Percentiles rank a stretch among this genome's conserved stretches.
Conservation (phyloP, 1,140 invertebrate species). For the Bombus affinis region DNA sequence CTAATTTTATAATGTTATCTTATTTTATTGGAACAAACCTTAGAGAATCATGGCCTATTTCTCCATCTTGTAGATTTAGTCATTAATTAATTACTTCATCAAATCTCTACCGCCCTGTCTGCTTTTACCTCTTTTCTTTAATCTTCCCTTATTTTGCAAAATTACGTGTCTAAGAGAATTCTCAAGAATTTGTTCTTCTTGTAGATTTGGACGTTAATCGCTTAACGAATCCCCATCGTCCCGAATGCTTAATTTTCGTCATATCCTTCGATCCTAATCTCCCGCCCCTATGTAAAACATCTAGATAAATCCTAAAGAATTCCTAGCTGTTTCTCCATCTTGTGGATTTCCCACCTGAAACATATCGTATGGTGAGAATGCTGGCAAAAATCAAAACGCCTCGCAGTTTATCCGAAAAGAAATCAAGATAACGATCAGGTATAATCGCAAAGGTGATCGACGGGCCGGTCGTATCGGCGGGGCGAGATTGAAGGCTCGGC, state of each 20-base stretch:
- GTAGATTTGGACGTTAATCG: not conserved
- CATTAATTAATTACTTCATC: too few species aligned
- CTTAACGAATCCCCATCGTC: not conserved
- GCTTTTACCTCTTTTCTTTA: not conserved
- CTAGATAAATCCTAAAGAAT: too few species aligned
- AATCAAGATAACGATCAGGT: constrained; percentile 66
- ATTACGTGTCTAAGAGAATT: not conserved
- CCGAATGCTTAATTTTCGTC: not conserved
- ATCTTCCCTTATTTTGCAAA: not conserved
- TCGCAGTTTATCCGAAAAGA: constrained; percentile 49
- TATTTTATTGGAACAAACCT: too few species aligned
- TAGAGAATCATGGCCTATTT: too few species aligned
- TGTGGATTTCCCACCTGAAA: not conserved
- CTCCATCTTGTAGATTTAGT: too few species aligned
- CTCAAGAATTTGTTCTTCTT: too few species aligned
- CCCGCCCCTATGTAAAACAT: too few species aligned
- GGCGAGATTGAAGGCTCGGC: constrained; percentile 78
- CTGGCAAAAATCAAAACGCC: constrained; percentile 12
- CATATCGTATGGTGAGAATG: too few species aligned
- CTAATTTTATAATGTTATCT: too few species aligned
- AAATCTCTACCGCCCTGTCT: too few species aligned
- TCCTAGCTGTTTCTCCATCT: too few species aligned
- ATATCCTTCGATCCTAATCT: too few species aligned
- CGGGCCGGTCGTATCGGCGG: constrained; percentile 61
- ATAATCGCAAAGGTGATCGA: constrained; percentile 67